These are phyloP conservation scores for Drosophila buzzatii DNA, from an alignment of 2,888 invertebrate species.

Conservation along the genomic window DNA sequence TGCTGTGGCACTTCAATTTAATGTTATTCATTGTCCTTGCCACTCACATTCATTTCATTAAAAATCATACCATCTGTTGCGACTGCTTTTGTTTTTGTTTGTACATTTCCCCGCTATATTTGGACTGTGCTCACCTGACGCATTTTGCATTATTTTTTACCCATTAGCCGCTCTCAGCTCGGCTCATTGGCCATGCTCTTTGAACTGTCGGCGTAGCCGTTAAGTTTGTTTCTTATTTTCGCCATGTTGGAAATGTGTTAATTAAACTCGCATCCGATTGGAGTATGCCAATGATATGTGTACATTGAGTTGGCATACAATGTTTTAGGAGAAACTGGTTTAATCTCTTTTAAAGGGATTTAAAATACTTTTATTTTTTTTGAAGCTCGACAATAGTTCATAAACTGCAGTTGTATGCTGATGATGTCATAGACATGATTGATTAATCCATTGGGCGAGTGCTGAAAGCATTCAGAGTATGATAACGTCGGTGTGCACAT, in stretches of 20 bases:
- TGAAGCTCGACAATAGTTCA: background rate
- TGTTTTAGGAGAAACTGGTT: background rate
- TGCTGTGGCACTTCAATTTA: slow-evolving; percentile 37
- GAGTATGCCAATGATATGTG: background rate
- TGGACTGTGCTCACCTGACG: slow-evolving; percentile 18
- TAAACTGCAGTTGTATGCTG: background rate
- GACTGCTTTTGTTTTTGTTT: slow-evolving; percentile 9
- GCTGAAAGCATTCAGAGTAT: slow-evolving; percentile 13
- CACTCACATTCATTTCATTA: slow-evolving; percentile 38
- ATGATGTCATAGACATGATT: slow-evolving; percentile 13
- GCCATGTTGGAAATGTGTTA: slow-evolving; percentile 2
- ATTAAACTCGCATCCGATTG: background rate
- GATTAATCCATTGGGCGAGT: slow-evolving; percentile 10
- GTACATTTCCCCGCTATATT: background rate
- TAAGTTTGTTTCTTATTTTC: background rate
- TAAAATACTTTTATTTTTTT: background rate
- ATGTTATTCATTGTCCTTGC: slow-evolving; percentile 49
- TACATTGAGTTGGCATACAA: background rate
- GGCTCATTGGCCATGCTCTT: slow-evolving; percentile 47
- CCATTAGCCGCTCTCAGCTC: slow-evolving; percentile 34
- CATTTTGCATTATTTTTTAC: slow-evolving; percentile 19
- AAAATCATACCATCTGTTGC: slow-evolving; percentile 31
- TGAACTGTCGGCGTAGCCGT: slow-evolving; percentile 21
- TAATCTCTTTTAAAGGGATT: background rate
- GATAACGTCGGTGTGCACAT: slow-evolving; percentile 13